A percentile compares a stretch with the other conserved stretches of the same genome.
These are phyloP conservation scores for Rhizomys pruinosus DNA, from an alignment of 2,113 vertebrate species.

Conservation along the genomic window DNA sequence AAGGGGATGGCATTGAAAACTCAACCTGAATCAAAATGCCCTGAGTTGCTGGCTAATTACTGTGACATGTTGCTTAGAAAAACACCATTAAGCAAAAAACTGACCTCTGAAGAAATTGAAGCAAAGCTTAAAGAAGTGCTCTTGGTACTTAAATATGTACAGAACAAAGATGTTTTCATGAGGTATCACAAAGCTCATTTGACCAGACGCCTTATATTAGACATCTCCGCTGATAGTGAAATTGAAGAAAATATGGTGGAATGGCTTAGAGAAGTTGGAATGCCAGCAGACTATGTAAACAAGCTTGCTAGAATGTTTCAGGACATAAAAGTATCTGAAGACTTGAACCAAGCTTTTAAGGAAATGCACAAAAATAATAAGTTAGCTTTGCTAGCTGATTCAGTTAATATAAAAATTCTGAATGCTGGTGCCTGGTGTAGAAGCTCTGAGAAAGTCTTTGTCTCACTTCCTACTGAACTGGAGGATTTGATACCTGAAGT, in stretches of 20 bases:
- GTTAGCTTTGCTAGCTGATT: slow-evolving; percentile 97
- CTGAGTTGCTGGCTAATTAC: slow-evolving; percentile 99
- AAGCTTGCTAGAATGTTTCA: slow-evolving; percentile 99
- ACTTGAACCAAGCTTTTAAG: slow-evolving; percentile 99
- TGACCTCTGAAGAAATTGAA: slow-evolving; percentile 99
- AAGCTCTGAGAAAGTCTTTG: slow-evolving; percentile 99
- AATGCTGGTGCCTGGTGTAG: slow-evolving; percentile 99
- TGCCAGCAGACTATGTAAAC: slow-evolving; percentile 99
- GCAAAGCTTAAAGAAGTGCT: slow-evolving; percentile 99
- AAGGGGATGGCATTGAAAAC: slow-evolving; percentile 98
- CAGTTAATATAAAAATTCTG: slow-evolving; percentile 99
- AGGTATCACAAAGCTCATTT: slow-evolving; percentile 99
- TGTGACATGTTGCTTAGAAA: slow-evolving; percentile 99
- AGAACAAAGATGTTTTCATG: slow-evolving; percentile 99
- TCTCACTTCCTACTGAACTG: slow-evolving; percentile 97
- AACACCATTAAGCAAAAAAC: slow-evolving; percentile 99
- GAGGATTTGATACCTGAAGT: slow-evolving; percentile 99
- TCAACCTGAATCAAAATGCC: slow-evolving; percentile 98
- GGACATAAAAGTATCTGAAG: slow-evolving; percentile 99
- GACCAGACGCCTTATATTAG: slow-evolving; percentile 97
- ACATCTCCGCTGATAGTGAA: slow-evolving; percentile 99
- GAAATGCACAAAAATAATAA: slow-evolving; percentile 99
- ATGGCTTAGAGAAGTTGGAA: slow-evolving; percentile 99
- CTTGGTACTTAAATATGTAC: slow-evolving; percentile 98
- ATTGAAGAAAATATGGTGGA: slow-evolving; percentile 99